A percentile compares a stretch with the other conserved stretches of the same genome.
phyloP scores from a whole-genome alignment of 2,797 vertebrate genomes.

The Acomys russatus region DNA sequence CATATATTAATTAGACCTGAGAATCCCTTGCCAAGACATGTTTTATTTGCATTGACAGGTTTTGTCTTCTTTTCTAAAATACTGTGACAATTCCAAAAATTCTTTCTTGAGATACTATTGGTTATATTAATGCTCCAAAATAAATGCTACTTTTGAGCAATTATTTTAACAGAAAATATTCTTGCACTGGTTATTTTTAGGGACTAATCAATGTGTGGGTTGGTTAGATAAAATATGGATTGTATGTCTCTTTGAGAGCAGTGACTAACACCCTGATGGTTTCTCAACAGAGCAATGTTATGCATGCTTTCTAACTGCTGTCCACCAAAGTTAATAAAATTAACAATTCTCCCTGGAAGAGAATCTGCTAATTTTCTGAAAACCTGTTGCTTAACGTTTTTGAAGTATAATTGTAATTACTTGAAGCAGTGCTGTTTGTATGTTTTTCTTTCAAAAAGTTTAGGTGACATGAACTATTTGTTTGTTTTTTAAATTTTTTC shows the following conservation, averaged over 20 bases:
- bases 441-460: conserved; percentile 54
- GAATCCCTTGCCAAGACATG: not conserved
- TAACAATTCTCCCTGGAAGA: conserved; percentile 67
- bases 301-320: not conserved
- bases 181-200: not conserved
- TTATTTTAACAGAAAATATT: conserved; percentile 36
- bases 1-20: not conserved
- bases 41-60: not conserved
- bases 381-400: conserved; percentile 55
- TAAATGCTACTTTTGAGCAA: not conserved
- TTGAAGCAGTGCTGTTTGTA: not conserved
- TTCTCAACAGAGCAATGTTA: conserved; percentile 49
- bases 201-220: not conserved
- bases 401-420: conserved; percentile 58
- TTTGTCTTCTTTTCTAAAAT: not conserved
- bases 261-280: not conserved
- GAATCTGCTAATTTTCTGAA: conserved; percentile 73
- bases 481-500: not conserved
- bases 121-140: not conserved
- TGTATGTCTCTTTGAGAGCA: not conserved
- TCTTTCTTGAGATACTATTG: not conserved
- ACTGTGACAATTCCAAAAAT: not conserved
- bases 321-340: conserved; percentile 42
- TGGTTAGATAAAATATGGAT: not conserved
- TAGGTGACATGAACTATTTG: conserved; percentile 30